Percentiles rank a stretch among this genome's conserved stretches.
phyloP scores from a whole-genome alignment of 2,797 vertebrate genomes.

The Pristis pectinata region DNA sequence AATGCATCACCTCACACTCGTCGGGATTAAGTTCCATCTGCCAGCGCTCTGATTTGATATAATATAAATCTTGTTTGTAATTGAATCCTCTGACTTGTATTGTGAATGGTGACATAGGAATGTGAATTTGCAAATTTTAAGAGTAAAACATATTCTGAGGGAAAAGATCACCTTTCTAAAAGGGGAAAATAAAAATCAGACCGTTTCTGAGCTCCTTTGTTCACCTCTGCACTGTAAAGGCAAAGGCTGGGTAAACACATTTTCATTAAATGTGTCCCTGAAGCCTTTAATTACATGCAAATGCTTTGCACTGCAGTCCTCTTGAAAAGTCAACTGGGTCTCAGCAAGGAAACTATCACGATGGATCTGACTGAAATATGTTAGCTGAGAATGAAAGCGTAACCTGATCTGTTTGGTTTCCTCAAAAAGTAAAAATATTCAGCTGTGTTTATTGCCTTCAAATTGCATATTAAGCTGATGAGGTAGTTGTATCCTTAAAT shows the following conservation, averaged over 20 bases:
- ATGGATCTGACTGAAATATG: neutral
- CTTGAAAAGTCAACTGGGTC: neutral
- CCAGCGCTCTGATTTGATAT: no score
- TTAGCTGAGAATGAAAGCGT: neutral
- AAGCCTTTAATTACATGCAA: slow-evolving; percentile 1
- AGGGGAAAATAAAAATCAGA: neutral
- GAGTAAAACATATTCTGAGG: no score
- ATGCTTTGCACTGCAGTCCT: no score
- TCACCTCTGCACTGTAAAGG: neutral
- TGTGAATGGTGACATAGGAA: no score
- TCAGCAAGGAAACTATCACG: no score
- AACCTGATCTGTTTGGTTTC: neutral
- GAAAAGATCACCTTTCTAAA: neutral
- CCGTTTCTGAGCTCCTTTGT: neutral
- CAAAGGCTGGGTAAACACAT: neutral
- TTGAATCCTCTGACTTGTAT: no score
- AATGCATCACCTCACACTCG: no score
- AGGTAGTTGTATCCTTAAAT: neutral
- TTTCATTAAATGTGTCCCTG: neutral
- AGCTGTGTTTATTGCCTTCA: neutral
- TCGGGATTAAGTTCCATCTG: no score
- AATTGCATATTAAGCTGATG: neutral
- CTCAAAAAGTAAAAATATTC: neutral
- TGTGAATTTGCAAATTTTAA: no score
- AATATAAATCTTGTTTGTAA: no score